Evolutionary conservation across 2,113 vertebrate genomes (phyloP).

Genomic region (Peromyscus maniculatus): DNA sequence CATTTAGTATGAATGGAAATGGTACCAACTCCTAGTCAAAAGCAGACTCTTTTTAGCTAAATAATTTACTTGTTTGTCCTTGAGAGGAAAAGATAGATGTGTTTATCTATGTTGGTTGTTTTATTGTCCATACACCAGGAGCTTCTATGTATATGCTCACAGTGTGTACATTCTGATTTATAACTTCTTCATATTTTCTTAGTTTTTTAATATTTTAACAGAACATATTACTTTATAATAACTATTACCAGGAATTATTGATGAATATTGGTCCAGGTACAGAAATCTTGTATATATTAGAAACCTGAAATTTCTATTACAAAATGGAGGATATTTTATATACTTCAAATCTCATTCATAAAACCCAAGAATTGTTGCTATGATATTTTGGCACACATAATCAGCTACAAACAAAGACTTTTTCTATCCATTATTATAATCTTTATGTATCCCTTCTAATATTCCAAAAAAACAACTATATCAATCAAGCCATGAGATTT

Average conservation of each 20-base stretch:
- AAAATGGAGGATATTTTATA: background rate
- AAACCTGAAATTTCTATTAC: background rate
- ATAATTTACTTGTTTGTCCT: background rate
- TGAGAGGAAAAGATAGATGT: background rate
- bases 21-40: background rate
- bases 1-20: background rate
- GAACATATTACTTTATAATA: background rate
- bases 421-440: background rate
- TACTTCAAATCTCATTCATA: background rate
- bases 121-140: background rate
- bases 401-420: background rate
- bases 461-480: background rate
- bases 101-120: background rate
- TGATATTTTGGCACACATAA: background rate
- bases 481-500: background rate
- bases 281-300: slow-evolving; percentile 42
- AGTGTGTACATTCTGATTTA: background rate
- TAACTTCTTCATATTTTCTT: background rate
- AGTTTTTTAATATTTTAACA: slow-evolving; percentile 25
- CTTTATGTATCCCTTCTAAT: background rate
- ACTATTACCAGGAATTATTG: background rate
- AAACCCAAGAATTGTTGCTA: slow-evolving; percentile 8
- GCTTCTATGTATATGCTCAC: background rate
- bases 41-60: background rate
- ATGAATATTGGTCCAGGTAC: background rate